Base-by-base conservation (phyloP, 2,113 vertebrate genomes). In the Neolamprologus hecqui region DNA sequence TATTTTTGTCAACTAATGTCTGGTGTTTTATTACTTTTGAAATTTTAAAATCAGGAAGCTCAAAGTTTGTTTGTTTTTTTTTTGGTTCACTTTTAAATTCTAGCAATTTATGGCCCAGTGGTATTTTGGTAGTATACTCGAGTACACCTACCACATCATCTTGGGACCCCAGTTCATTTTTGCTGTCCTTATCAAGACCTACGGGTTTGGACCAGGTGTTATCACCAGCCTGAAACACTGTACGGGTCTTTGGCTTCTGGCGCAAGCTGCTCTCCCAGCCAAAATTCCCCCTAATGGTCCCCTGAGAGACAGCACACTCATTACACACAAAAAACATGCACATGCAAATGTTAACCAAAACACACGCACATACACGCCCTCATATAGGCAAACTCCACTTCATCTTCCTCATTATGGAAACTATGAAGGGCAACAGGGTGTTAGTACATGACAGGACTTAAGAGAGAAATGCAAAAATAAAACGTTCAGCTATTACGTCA, bases 221-320 rank as follows among this genome's bases (percentile, higher is more conserved):
- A 55, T 57, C 84, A 88, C 95, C 96, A 86, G 96, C 96, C 95
- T 97, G 96, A 95, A 95, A 97, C 88, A 96, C 42, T 73, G 93
- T 90, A 28, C 96, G 95, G 87, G 94, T 90, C 75, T 88, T 92
- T 58, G 96, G 96, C 89, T 92, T 96, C 94, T 96, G 94, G 49
- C 96, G 95, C 81, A 96, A 95, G 87, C 95, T 95, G 92, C 84
- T 94, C 77, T 95, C 94, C 94, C 94, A 94, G 90, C 93, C 96
- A 86, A 14, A 94, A 91, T 89, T 10, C 9, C 96, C 95, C 92
- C 96, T 95, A 94, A 35, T 40, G 88, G 86, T 42, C 81, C 83
- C 93, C 96, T 96, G 92, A 89, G 88, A 94, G 90, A 94, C 73
- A 90, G 92, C 83, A 95, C 70, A 95, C 54, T 85, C 54, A 91